These are phyloP conservation scores for Ceratoteleas bidentatus DNA, from an alignment of 1,140 invertebrate genomes.

Conservation along the genomic window DNA sequence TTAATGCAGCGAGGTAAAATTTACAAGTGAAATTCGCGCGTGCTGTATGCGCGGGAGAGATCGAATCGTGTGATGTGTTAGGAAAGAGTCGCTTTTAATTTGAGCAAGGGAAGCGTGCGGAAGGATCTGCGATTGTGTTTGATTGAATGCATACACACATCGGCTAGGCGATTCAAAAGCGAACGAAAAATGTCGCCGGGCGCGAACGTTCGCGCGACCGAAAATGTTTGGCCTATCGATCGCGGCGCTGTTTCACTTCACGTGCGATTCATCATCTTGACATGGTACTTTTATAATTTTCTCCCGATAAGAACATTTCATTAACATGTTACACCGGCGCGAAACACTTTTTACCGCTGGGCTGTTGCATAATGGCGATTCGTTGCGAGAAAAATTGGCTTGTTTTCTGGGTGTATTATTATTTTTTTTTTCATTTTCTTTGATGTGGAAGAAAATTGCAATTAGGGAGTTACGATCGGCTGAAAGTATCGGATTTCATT, in stretches of 20 bases:
- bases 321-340: slow-evolving; percentile 49
- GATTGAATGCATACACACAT: slow-evolving; percentile 38
- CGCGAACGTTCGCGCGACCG: no score
- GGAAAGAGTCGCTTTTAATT: slow-evolving; percentile 70
- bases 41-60: slow-evolving; percentile 63
- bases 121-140: slow-evolving; percentile 54
- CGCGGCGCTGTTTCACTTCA: slow-evolving; percentile 41
- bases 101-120: slow-evolving; percentile 52
- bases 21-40: slow-evolving; percentile 69
- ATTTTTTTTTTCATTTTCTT: no score
- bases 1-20: slow-evolving; percentile 69
- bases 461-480: no score
- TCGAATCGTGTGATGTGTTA: slow-evolving; percentile 65
- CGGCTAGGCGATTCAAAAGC: no score
- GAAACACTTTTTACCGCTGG: slow-evolving; percentile 27
- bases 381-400: slow-evolving; percentile 25
- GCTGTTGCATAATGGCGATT: slow-evolving; percentile 43
- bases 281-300: slow-evolving; percentile 53
- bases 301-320: slow-evolving; percentile 53
- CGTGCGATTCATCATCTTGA: slow-evolving; percentile 53
- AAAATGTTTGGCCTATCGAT: slow-evolving; percentile 30
- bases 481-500: no score
- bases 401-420: no score
- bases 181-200: no score
- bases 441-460: no score